Percentiles rank a stretch among this genome's conserved stretches.
phyloP scores from a whole-genome alignment of 2,113 vertebrate genomes.

The Phalacrocorax brasilianus region DNA sequence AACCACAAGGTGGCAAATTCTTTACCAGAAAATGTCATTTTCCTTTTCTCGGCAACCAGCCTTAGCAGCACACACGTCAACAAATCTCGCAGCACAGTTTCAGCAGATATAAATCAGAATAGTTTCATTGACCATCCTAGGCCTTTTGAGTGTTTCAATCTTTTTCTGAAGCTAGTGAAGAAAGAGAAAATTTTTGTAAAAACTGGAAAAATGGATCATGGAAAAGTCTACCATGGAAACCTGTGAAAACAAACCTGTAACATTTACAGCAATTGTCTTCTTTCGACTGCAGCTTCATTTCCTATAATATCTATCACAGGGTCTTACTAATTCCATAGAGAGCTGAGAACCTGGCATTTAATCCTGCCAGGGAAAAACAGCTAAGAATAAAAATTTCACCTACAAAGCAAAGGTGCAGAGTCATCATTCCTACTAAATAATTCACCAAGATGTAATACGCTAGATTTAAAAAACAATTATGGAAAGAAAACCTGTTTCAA shows the following conservation, averaged over 20 bases:
- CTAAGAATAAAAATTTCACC: constrained; percentile 53
- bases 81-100: neutral
- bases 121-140: neutral
- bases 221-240: neutral
- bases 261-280: neutral
- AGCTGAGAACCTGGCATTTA: constrained; percentile 27
- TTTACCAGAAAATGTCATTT: neutral
- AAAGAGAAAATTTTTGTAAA: neutral
- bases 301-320: neutral
- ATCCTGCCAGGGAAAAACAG: constrained; percentile 25
- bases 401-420: constrained; percentile 55
- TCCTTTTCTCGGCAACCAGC: neutral
- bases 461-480: constrained; percentile 50
- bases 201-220: neutral
- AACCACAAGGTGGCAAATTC: neutral
- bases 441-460: constrained; percentile 48
- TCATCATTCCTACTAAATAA: constrained; percentile 38
- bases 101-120: neutral
- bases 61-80: neutral
- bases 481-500: constrained; percentile 36
- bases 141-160: neutral
- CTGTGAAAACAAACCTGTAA: neutral
- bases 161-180: neutral
- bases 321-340: constrained; percentile 32
- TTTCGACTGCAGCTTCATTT: constrained; percentile 25